Evolutionary conservation across 1,140 invertebrate genomes (phyloP).

Genomic region (Sarcophaga bullata): DNA sequence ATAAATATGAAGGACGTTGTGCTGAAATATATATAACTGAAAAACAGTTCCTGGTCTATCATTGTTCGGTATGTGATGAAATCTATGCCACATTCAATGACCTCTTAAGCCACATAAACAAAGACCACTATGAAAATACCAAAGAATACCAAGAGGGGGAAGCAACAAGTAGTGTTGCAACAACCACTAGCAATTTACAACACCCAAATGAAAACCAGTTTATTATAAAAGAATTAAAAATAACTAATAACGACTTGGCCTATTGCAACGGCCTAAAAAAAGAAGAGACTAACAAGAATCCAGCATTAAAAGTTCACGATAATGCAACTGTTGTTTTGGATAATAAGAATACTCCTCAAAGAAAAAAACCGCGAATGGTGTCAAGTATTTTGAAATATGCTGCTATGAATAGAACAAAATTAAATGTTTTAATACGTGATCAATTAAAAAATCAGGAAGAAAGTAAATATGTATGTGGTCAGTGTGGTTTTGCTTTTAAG

Average conservation of each 20-base stretch:
- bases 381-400: not conserved
- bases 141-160: not conserved
- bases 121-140: slow-evolving; percentile 11
- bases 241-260: too few relatives aligned
- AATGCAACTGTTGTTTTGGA: too few relatives aligned
- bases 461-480: slow-evolving; percentile 43
- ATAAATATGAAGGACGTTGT: slow-evolving; percentile 2
- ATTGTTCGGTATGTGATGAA: slow-evolving; percentile 8
- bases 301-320: too few relatives aligned
- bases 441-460: not conserved
- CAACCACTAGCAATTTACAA: not conserved
- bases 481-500: slow-evolving; percentile 41
- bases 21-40: slow-evolving; percentile 16
- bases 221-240: too few relatives aligned
- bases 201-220: not conserved
- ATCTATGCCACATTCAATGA: slow-evolving; percentile 5
- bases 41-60: slow-evolving; percentile 8
- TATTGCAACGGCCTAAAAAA: too few relatives aligned
- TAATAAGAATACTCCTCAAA: not conserved
- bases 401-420: not conserved
- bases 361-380: not conserved
- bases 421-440: not conserved
- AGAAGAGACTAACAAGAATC: too few relatives aligned
- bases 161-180: not conserved
- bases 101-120: not conserved